phyloP scores from a whole-genome alignment of 2,113 vertebrate genomes.

The Platichthys stellatus region DNA sequence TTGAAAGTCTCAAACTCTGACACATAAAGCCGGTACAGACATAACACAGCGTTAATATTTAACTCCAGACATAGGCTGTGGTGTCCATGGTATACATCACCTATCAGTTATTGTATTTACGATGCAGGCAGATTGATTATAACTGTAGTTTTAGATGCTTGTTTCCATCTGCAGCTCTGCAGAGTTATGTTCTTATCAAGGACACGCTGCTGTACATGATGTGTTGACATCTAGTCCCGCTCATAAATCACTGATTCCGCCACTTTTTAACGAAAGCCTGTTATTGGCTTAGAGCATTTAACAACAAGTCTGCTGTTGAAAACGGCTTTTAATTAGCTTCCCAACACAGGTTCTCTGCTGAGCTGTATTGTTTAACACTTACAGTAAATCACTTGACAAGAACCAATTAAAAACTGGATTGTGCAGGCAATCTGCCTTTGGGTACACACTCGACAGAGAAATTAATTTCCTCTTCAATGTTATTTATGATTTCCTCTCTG shows the following conservation, averaged over 20 bases:
- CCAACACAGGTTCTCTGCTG: conserved; percentile 30
- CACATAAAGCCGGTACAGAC: conserved; percentile 6
- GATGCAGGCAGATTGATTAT: neutral
- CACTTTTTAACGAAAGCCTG: conserved; percentile 15
- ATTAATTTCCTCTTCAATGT: conserved; percentile 44
- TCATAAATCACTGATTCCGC: conserved; percentile 8
- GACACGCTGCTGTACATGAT: neutral
- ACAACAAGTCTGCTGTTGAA: conserved; percentile 48
- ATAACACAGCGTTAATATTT: neutral
- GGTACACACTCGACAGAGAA: conserved; percentile 27
- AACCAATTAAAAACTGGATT: conserved; percentile 46
- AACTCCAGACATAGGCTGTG: conserved; percentile 11
- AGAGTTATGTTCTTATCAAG: conserved; percentile 15
- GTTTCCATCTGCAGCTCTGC: conserved; percentile 20
- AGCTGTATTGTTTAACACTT: conserved; percentile 38
- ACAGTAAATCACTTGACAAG: conserved; percentile 53
- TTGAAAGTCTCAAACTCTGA: conserved; percentile 50
- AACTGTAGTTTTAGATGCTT: conserved; percentile 16
- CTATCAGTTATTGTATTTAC: neutral
- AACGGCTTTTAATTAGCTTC: conserved; percentile 62
- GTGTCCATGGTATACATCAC: neutral
- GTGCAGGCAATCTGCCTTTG: neutral
- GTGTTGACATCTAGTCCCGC: conserved; percentile 1
- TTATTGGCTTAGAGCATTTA: conserved; percentile 35
- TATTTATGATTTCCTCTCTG: conserved; percentile 47